These are phyloP conservation scores for Mesocricetus auratus DNA, from an alignment of 2,113 vertebrate species.

Conservation along the genomic window DNA sequence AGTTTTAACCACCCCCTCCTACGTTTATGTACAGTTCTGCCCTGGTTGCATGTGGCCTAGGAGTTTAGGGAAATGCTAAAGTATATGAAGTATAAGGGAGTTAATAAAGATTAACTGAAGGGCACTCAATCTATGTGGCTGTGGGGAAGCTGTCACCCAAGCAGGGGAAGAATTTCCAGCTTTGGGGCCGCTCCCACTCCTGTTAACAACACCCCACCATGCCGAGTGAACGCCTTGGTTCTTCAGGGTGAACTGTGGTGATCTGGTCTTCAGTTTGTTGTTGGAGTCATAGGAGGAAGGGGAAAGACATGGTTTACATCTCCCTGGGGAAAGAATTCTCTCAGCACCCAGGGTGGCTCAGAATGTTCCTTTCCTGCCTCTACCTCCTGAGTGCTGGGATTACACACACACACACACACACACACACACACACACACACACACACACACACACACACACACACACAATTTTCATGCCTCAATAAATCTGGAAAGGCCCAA, in stretches of 20 bases:
- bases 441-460: no score
- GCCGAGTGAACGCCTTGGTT: not conserved
- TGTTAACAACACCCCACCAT: not conserved
- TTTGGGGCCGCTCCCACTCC: not conserved
- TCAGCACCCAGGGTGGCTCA: not conserved
- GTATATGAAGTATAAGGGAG: not conserved
- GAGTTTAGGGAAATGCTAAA: not conserved
- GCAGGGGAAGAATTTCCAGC: not conserved
- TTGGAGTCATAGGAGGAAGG: not conserved
- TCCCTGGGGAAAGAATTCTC: not conserved
- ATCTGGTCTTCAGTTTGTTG: not conserved
- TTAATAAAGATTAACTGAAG: not conserved
- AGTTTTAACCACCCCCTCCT: no score
- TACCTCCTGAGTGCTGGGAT: not conserved
- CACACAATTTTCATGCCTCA: not conserved
- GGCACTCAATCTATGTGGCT: not conserved
- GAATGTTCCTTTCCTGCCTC: not conserved
- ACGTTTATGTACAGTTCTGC: no score
- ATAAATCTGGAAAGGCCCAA: not conserved
- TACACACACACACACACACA: not conserved
- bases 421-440: not conserved
- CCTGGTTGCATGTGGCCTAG: not conserved
- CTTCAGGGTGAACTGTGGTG: not conserved
- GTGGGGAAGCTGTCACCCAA: not conserved
- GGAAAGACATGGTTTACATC: not conserved